phyloP scores from a whole-genome alignment of 2,797 vertebrate species.

The Anguilla pacifica region DNA sequence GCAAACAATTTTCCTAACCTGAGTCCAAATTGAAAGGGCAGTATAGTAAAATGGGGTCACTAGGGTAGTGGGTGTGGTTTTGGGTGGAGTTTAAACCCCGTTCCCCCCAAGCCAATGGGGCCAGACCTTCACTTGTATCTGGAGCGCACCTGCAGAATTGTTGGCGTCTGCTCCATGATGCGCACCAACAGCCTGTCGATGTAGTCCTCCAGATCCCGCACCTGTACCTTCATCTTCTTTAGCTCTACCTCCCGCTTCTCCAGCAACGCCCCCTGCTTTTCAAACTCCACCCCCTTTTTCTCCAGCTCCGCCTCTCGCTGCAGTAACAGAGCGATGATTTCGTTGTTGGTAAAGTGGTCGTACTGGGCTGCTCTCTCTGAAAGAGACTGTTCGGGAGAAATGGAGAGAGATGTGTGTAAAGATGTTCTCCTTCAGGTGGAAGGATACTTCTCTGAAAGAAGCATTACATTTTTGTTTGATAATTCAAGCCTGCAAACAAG shows the following conservation, averaged over 20 bases:
- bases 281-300: constrained; percentile 67
- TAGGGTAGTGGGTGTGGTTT: constrained; percentile 46
- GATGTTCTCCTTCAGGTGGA: neutral
- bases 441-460: neutral
- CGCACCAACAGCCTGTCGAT: constrained; percentile 93
- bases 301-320: constrained; percentile 89
- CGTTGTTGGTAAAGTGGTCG: constrained; percentile 91
- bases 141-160: constrained; percentile 86
- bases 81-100: constrained; percentile 37
- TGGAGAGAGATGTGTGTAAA: neutral
- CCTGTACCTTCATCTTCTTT: constrained; percentile 82
- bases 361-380: constrained; percentile 80
- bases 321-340: constrained; percentile 90
- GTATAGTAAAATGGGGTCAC: constrained; percentile 57
- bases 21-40: constrained; percentile 64
- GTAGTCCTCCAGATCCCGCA: constrained; percentile 93
- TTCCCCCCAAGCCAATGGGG: neutral
- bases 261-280: constrained; percentile 68
- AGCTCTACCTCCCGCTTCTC: constrained; percentile 85
- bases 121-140: constrained; percentile 71
- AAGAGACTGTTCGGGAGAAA: constrained; percentile 49
- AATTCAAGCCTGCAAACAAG: neutral
- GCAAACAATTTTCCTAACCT: constrained; percentile 33
- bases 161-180: constrained; percentile 96
- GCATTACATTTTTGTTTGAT: neutral